A percentile compares a stretch with the other conserved stretches of the same genome.
Evolutionary conservation across 2,797 vertebrate genomes (phyloP).

Genomic region (Sarcoramphus papa): DNA sequence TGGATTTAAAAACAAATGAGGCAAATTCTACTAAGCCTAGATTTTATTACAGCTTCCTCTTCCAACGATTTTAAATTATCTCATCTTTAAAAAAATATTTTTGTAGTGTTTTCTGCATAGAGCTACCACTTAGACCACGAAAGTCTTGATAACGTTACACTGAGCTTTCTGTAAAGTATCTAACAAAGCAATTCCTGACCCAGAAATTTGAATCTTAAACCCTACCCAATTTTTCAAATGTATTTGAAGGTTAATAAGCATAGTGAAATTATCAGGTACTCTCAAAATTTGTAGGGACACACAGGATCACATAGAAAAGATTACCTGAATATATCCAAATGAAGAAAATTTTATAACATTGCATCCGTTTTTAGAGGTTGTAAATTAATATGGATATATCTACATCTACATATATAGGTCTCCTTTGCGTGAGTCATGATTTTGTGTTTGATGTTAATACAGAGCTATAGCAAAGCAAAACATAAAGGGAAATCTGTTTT

Average conservation of each 20-base stretch:
- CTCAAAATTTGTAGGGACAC: background rate
- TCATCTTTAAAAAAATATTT: background rate
- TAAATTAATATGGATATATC: background rate
- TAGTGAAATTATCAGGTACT: background rate
- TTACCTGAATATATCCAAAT: background rate
- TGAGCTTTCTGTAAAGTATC: background rate
- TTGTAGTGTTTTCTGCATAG: background rate
- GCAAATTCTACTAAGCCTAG: background rate
- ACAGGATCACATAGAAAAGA: background rate
- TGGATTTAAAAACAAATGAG: background rate
- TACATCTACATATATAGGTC: background rate
- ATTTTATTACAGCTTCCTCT: background rate
- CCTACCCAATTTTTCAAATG: background rate
- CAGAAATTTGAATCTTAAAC: background rate
- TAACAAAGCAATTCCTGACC: background rate
- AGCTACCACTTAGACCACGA: background rate
- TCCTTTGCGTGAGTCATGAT: background rate
- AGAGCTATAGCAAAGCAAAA: conserved; percentile 1
- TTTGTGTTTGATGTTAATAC: conserved; percentile 30
- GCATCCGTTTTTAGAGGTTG: background rate
- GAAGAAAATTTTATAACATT: background rate
- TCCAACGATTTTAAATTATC: background rate
- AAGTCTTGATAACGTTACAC: background rate
- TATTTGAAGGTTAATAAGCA: background rate
- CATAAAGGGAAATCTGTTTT: conserved; percentile 50